Percentiles rank a stretch among this genome's conserved stretches.
Evolutionary conservation across 2,888 invertebrate species (phyloP).

Genomic region (Gonocerus acuteangulatus): DNA sequence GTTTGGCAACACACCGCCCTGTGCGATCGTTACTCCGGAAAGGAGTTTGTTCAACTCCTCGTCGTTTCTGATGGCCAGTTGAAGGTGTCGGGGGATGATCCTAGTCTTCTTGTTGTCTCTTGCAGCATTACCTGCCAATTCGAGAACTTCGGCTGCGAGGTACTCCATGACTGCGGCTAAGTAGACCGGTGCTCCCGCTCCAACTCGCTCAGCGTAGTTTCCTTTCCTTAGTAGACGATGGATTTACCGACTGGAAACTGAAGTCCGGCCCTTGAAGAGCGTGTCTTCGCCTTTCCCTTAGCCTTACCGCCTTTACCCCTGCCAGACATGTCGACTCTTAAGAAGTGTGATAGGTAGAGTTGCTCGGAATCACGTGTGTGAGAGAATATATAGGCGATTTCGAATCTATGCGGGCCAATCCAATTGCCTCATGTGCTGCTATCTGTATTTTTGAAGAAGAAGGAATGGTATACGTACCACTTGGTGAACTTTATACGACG

Average conservation of each 20-base stretch:
- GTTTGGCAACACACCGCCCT: conserved; percentile 77
- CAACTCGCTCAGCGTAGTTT: conserved; percentile 52
- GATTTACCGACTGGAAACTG: conserved; percentile 7
- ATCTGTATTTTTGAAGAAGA: too few relatives aligned
- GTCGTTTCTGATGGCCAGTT: conserved; percentile 72
- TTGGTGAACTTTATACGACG: too few relatives aligned
- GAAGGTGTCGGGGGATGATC: conserved; percentile 71
- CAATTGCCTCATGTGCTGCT: too few relatives aligned
- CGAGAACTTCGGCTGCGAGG: conserved; percentile 59
- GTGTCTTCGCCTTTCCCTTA: conserved; percentile 10
- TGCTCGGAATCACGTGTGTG: too few relatives aligned
- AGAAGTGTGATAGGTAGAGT: too few relatives aligned
- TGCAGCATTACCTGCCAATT: conserved; percentile 56
- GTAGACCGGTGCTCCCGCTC: conserved; percentile 50
- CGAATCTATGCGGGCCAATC: too few relatives aligned
- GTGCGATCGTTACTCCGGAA: conserved; percentile 70
- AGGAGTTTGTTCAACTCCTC: conserved; percentile 72
- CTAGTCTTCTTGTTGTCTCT: conserved; percentile 58
- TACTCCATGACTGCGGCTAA: conserved; percentile 56
- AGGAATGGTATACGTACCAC: too few relatives aligned
- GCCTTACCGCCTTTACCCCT: conserved; percentile 2
- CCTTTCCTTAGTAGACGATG: conserved; percentile 10
- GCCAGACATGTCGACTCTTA: conserved; percentile 6
- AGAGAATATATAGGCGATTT: too few relatives aligned
- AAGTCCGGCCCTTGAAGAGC: not conserved